Base-by-base conservation (phyloP, 92 coral and sea anemone genomes). In the Epizoanthus rinbou region DNA sequence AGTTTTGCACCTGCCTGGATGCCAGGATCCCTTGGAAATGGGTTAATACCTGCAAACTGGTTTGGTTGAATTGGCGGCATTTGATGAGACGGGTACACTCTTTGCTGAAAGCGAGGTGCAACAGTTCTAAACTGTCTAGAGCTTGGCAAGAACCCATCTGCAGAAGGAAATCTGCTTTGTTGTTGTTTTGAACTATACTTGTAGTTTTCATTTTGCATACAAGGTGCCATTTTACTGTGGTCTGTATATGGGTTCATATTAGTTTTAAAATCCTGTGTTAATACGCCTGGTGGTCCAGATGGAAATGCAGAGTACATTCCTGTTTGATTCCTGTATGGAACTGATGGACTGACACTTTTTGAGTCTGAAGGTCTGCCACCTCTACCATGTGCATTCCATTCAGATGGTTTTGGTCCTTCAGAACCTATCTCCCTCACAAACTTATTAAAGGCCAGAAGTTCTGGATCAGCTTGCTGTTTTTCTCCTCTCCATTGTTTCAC, bases 241-340 rank as follows among this genome's bases (percentile, higher is more conserved):
- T 28, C 58, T 19, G 21, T 17, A 60, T 11, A 50, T 78, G 82
- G 82, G 41, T 78, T 62, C 82, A 62, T 78, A 41, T 22, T 76
- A 35, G 69, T 59, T 59, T 8, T 45, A 58, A 59, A 76, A 59
- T 35, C 81, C 37, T 76, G 81, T 17, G 39, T 76, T 31, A 37
- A 7, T 60, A 39, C 10, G n/a, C 81, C 68, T 8, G 69, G 69
- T 41, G 63, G n/a, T 19, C 50, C 65, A 7, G 80, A 21, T 31
- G 64, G 24, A 15, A 56, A 3, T 3, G 24, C 16, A 15, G 19
- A 18, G 17, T 35, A 45, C 23, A 41, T 53, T 57, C 33, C 81
- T 35, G 14, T 31, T 0, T 23, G 82, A 21, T 23, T 24, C 13
- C 21, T 19, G 24, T 41, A 60, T 62, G 66, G 59, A 14, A 78